Base-by-base conservation (phyloP, 2,888 invertebrate genomes). In the Orchesellides sinensis region DNA sequence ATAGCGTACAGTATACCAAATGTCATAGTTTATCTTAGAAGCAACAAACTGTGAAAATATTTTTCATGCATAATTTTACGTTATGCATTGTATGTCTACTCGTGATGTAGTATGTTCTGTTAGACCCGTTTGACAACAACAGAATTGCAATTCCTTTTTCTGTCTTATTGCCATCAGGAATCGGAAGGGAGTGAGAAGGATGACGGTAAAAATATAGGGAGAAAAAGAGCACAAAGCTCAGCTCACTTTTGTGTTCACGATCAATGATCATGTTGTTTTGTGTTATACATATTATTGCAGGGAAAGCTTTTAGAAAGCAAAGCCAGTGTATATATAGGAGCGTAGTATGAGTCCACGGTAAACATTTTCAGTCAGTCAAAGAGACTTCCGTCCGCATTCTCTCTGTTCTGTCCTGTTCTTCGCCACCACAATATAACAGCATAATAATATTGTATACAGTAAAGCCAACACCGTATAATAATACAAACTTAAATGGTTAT, bases 351-450 rank as follows among this genome's bases (percentile, higher is more conserved):
- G n/a, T 78, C 70, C 72, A 72, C 80, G 73, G 68, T 73, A 66
- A 80, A 59, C 59, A n/a, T n/a, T n/a, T n/a, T n/a, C n/a, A 69
- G 73, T 68, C 73, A 80, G 61, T 52, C 47, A 69, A 66, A 63
- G 66, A 73, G 73, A 80, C 80, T 80, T 80, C 80, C 80, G 80
- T 80, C 80, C 65, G n/a, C n/a, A n/a, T n/a, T n/a, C n/a, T 78
- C 70, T 29, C 17, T 35, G 69, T 70, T 80, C 72, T 66, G 80
- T 80, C 80, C 72, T 72, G 52, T 73, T 66, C 61, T 45, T 80
- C 66, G 63, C 68, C 79, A 72, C 63, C 70, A 32, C 78, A 54
- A 59, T 59, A 63, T 49, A 17, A 25, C 2, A 23, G 56, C 25
- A 25, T 25, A n/a, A 23, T 21, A 40, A 5, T 40, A n/a, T n/a